Percentiles rank a stretch among this genome's conserved stretches.
Conservation (phyloP, 1,140 invertebrate species). For the Metopolophium dirhodum region DNA sequence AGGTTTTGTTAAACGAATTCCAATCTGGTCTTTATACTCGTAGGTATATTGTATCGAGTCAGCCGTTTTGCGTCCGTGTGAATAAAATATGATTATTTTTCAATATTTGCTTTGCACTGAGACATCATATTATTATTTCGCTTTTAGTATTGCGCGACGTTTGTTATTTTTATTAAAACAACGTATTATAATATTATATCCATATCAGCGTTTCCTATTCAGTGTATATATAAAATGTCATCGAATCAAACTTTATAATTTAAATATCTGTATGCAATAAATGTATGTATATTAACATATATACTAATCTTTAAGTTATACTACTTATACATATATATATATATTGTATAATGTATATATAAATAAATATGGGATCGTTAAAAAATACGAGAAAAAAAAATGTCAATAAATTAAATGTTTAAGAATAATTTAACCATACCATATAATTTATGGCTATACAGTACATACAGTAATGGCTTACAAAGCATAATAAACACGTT, state of each 20-base stretch:
- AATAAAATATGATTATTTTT: neutral
- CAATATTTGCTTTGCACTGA: neutral
- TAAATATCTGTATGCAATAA: neutral
- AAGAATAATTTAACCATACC: neutral
- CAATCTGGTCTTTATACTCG: neutral
- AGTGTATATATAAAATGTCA: neutral
- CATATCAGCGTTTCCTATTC: neutral
- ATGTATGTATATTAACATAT: neutral
- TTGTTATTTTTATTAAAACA: neutral
- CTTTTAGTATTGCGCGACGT: neutral
- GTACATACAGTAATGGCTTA: neutral
- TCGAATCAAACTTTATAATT: conserved; percentile 1
- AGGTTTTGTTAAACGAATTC: neutral
- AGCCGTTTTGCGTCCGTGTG: neutral
- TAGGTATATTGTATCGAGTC: neutral
- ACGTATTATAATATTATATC: neutral
- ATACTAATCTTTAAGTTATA: neutral
- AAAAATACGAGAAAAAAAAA: neutral
- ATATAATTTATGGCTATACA: neutral
- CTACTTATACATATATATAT: neutral
- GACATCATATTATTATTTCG: neutral
- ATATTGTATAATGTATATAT: too few relatives aligned
- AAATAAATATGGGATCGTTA: neutral
- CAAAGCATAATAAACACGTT: neutral
- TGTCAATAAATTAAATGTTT: neutral